These are phyloP conservation scores for Luffia ferchaultella DNA, from an alignment of 2,888 invertebrate species.

Conservation along the genomic window DNA sequence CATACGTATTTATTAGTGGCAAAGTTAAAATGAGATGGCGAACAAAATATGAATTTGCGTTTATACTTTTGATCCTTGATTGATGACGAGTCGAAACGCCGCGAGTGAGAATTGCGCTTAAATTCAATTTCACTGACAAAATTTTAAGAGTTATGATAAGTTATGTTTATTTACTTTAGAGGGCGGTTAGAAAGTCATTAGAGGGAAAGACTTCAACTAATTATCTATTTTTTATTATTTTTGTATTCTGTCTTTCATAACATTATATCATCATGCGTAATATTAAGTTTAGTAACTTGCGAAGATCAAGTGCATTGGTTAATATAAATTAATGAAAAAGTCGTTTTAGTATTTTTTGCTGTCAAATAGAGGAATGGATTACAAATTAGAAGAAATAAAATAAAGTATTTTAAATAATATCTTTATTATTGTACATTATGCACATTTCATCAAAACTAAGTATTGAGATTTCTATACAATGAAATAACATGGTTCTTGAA, in stretches of 20 bases:
- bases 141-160: constrained; percentile 25
- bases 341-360: background rate
- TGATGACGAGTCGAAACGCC: constrained; percentile 33
- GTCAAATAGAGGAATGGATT: background rate
- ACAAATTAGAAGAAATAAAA: background rate
- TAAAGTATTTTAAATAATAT: background rate
- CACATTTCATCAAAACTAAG: background rate
- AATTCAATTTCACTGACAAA: constrained; percentile 34
- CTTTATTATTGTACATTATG: background rate
- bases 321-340: background rate
- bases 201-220: constrained; percentile 7
- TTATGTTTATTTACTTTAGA: constrained; percentile 32
- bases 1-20: background rate
- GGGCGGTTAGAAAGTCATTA: constrained; percentile 20
- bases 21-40: background rate
- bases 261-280: background rate
- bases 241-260: too few species aligned
- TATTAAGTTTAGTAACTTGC: background rate
- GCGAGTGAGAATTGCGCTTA: constrained; percentile 26
- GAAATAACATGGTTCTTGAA: too few species aligned
- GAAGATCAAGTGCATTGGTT: background rate
- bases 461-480: background rate
- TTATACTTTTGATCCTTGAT: constrained; percentile 30
- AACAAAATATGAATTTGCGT: constrained; percentile 3
- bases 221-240: too few species aligned